A percentile compares a stretch with the other conserved stretches of the same genome.
Conservation (phyloP, 2,888 invertebrate species). For the Sarcophaga rosellei region DNA sequence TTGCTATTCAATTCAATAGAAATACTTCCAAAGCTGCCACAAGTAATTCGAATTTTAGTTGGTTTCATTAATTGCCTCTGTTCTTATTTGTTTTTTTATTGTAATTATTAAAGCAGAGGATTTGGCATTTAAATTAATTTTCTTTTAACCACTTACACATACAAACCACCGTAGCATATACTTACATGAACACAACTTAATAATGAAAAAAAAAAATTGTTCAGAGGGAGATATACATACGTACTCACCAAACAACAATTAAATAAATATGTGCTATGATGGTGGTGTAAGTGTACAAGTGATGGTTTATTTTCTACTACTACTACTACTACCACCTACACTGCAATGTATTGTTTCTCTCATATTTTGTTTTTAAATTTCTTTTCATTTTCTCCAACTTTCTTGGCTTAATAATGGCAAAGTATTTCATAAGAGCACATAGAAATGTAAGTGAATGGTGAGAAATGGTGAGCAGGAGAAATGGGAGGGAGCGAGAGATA, state of each 20-base stretch:
- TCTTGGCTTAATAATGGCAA: not conserved
- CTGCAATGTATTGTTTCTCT: slow-evolving; percentile 22
- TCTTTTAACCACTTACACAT: slow-evolving; percentile 26
- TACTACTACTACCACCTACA: not conserved
- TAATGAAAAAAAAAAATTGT: no score
- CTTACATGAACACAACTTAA: not conserved
- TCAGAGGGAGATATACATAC: not conserved
- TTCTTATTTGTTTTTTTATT: not conserved
- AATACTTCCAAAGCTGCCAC: not conserved
- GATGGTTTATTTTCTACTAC: not conserved
- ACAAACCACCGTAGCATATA: not conserved
- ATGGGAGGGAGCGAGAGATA: not conserved
- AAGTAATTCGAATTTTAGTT: not conserved
- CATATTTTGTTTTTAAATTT: not conserved
- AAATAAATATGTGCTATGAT: no score
- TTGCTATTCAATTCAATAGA: no score
- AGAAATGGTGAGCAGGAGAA: not conserved
- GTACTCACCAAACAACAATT: not conserved
- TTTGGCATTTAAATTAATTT: slow-evolving; percentile 53
- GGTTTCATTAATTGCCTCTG: not conserved
- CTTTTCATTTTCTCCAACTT: not conserved
- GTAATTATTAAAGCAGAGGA: slow-evolving; percentile 27
- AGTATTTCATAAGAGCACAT: not conserved
- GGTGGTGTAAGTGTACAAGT: not conserved
- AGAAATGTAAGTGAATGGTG: not conserved